Percentiles rank a stretch among this genome's conserved stretches.
Conservation (phyloP, 2,113 vertebrate genomes). For the Gymnobelideus leadbeateri region DNA sequence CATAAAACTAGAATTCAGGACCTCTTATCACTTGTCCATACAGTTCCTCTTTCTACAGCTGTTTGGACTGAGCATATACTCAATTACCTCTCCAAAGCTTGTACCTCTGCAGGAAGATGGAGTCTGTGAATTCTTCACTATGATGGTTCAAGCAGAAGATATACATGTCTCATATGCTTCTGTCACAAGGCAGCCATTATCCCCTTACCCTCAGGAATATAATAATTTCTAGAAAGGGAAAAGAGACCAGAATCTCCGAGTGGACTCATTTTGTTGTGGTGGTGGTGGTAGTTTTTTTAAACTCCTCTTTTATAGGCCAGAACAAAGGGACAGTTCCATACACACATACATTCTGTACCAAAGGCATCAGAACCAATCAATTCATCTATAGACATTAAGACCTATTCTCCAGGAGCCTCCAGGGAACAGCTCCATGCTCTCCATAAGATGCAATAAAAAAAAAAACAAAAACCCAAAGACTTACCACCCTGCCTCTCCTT, state of each 20-base stretch:
- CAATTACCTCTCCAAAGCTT: too few relatives aligned
- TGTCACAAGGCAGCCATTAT: too few relatives aligned
- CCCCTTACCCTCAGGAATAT: too few relatives aligned
- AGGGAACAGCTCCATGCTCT: neutral
- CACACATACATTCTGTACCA: neutral
- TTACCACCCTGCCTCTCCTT: neutral
- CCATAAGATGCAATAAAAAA: neutral
- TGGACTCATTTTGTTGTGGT: neutral
- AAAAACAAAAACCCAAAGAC: neutral
- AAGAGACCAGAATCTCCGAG: neutral
- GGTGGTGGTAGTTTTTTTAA: too few relatives aligned
- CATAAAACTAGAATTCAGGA: too few relatives aligned
- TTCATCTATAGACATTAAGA: neutral
- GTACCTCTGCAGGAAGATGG: too few relatives aligned
- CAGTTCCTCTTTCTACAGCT: too few relatives aligned
- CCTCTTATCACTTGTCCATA: too few relatives aligned
- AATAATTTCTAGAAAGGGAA: neutral
- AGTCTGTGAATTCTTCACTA: too few relatives aligned
- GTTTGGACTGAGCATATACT: too few relatives aligned
- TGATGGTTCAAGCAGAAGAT: too few relatives aligned
- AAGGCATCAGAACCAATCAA: neutral
- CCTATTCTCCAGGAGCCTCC: neutral
- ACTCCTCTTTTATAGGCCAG: neutral
- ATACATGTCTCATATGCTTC: too few relatives aligned
- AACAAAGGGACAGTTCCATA: neutral